Conservation (phyloP, 2,888 invertebrate species). For the Biston betularia region DNA sequence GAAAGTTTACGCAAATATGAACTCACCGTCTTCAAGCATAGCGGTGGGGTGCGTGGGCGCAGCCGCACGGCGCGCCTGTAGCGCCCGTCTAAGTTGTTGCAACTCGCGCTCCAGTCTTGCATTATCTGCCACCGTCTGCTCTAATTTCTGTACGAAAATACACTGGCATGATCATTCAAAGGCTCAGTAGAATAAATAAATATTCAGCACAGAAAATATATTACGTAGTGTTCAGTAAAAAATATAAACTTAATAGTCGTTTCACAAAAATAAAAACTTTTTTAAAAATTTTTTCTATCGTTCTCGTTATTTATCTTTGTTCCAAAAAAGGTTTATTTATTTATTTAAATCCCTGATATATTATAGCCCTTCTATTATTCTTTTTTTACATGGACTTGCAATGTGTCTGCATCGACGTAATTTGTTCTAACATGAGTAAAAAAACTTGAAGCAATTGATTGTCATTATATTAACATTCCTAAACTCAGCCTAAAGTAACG, state of each 20-base stretch:
- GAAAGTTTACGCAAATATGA: too few species aligned
- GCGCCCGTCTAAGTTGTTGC: conserved; percentile 92
- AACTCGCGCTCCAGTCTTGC: conserved; percentile 95
- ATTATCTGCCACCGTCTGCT: conserved; percentile 96
- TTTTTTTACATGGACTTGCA: too few species aligned
- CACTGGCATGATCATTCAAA: not conserved
- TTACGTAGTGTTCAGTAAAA: not conserved
- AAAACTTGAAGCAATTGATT: too few species aligned
- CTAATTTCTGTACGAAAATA: conserved; percentile 88
- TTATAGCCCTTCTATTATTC: too few species aligned
- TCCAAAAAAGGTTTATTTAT: too few species aligned
- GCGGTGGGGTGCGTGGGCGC: conserved; percentile 83
- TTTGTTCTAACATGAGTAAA: too few species aligned
- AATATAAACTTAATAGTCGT: not conserved
- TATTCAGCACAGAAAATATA: not conserved
- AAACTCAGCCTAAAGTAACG: too few species aligned
- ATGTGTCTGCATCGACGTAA: too few species aligned
- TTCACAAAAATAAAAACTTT: not conserved
- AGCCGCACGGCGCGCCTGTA: conserved; percentile 90
- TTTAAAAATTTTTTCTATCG: too few species aligned
- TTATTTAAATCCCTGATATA: too few species aligned
- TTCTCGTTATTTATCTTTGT: too few species aligned
- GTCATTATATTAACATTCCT: too few species aligned
- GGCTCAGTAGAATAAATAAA: not conserved
- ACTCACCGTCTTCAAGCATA: conserved; percentile 88